These are phyloP conservation scores for Stegodyphus dumicola DNA, from an alignment of 1,140 invertebrate genomes.

Conservation along the genomic window DNA sequence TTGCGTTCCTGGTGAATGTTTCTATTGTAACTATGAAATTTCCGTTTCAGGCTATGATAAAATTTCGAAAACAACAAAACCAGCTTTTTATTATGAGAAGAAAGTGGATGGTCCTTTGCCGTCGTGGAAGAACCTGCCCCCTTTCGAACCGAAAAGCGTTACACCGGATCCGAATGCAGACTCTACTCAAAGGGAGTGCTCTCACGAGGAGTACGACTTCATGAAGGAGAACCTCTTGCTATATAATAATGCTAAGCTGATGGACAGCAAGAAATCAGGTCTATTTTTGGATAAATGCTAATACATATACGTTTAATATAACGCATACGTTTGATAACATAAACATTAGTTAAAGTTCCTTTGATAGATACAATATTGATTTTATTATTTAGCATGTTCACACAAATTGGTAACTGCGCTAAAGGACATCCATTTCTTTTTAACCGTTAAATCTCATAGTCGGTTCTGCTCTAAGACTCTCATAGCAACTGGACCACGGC, in stretches of 20 bases:
- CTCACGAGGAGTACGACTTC: conserved; percentile 64
- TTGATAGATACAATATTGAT: too few species aligned
- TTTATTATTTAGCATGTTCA: too few species aligned
- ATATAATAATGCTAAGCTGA: conserved; percentile 78
- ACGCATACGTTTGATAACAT: too few species aligned
- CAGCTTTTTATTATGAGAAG: conserved; percentile 24
- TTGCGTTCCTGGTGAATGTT: too few species aligned
- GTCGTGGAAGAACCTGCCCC: conserved; percentile 29
- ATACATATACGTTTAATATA: too few species aligned
- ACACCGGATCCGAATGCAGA: conserved; percentile 21
- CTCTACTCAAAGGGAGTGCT: conserved; percentile 59
- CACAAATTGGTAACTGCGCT: too few species aligned
- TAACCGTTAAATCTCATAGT: too few species aligned
- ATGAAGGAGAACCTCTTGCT: conserved; percentile 79
- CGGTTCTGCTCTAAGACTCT: too few species aligned
- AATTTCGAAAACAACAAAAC: conserved; percentile 14
- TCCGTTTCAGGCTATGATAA: conserved; percentile 13
- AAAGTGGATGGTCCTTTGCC: conserved; percentile 1
- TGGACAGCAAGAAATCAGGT: conserved; percentile 68
- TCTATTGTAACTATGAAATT: not conserved
- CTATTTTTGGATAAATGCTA: too few species aligned
- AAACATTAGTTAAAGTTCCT: too few species aligned
- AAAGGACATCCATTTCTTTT: too few species aligned
- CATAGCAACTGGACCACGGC: too few species aligned
- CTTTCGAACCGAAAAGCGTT: conserved; percentile 6